Conservation (phyloP, 92 coral and sea anemone genomes). For the Umimayanthus kanabou region DNA sequence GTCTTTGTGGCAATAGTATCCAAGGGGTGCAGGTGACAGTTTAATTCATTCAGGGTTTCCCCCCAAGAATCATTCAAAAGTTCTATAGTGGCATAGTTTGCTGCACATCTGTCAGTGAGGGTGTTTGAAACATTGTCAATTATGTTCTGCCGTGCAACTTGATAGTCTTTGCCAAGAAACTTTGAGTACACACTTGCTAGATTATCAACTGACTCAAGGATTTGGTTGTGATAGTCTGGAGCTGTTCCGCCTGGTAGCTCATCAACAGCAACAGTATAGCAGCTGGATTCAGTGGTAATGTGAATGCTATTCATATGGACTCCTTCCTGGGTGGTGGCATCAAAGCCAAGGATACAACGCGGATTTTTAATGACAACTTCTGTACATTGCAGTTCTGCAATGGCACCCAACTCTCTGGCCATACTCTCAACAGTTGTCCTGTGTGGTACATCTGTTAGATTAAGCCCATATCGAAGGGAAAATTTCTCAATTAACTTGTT, state of each 20-base stretch:
- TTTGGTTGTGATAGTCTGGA: neutral
- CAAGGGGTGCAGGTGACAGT: constrained; percentile 27
- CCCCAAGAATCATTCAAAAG: too few species aligned
- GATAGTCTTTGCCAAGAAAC: too few species aligned
- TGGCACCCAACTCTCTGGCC: neutral
- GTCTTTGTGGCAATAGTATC: constrained; percentile 11
- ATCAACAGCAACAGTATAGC: neutral
- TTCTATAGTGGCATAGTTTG: constrained; percentile 1
- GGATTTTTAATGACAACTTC: neutral
- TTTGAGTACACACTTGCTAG: neutral
- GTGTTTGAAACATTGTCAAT: constrained; percentile 19
- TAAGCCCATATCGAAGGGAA: too few species aligned
- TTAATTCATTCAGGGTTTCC: constrained; percentile 11
- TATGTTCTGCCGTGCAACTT: neutral
- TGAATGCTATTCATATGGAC: neutral
- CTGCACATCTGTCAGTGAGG: constrained; percentile 9
- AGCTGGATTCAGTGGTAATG: neutral
- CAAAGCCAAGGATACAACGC: neutral
- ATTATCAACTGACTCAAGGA: neutral
- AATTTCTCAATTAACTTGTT: too few species aligned
- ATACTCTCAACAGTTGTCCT: neutral
- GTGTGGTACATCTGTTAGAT: neutral
- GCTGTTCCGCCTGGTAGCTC: neutral
- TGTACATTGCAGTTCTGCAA: neutral
- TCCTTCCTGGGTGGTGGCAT: neutral